Percentiles rank a stretch among this genome's conserved stretches.
These are phyloP conservation scores for Dipodomys ordii DNA, from an alignment of 2,113 vertebrate genomes.

Conservation along the genomic window DNA sequence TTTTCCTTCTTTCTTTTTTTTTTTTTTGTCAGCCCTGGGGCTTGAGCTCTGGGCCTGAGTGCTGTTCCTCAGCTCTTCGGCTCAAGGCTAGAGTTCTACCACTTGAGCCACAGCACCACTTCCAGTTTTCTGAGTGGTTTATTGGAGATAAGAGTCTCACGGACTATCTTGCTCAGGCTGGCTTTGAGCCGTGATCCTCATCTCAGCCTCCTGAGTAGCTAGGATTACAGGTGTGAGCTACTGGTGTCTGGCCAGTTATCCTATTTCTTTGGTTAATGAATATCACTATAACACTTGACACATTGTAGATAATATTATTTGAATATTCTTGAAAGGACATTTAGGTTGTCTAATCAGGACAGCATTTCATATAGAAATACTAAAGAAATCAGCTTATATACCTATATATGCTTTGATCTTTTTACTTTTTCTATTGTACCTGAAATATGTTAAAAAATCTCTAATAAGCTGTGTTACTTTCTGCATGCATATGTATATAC, in stretches of 20 bases:
- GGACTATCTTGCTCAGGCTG: too few species aligned
- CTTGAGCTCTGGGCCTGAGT: too few species aligned
- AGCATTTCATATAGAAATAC: background rate
- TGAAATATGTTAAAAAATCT: background rate
- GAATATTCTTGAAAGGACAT: background rate
- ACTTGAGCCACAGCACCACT: too few species aligned
- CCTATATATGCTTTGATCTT: background rate
- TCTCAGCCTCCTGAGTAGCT: too few species aligned
- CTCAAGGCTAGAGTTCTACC: too few species aligned
- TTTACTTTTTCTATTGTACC: background rate
- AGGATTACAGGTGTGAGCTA: too few species aligned
- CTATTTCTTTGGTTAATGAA: background rate
- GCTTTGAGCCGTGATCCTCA: too few species aligned
- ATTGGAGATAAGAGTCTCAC: too few species aligned
- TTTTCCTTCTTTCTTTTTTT: too few species aligned
- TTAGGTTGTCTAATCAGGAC: background rate
- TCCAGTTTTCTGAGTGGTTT: too few species aligned
- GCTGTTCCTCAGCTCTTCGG: too few species aligned
- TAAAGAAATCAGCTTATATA: background rate
- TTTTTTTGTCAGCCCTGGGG: too few species aligned
- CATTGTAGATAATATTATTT: conserved; percentile 1
- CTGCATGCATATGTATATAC: rapidly evolving
- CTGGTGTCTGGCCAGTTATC: background rate
- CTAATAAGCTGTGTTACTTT: background rate
- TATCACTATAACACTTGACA: background rate